Base-by-base conservation (phyloP, 2,113 vertebrate genomes). In the Pimephales promelas region DNA sequence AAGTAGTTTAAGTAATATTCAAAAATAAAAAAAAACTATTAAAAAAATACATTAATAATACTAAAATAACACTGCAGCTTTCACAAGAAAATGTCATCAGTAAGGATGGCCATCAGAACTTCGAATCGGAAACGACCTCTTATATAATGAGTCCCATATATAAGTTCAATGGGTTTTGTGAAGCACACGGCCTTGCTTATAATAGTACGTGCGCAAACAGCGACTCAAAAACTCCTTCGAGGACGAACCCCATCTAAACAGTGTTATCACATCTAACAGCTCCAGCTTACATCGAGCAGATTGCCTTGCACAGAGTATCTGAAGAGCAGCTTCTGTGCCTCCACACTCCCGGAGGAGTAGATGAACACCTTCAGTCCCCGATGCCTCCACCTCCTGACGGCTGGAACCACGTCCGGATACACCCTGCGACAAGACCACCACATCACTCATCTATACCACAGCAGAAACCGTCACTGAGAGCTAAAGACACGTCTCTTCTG, bases 261-360 rank as follows among this genome's bases (percentile, higher is more conserved):
- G 64, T 22, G 31, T 68, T 0, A 18, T 31, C 5, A 62, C 49
- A 18, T 26, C 11, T 26, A 61, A 24, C 9, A 22, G 22, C 36
- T 43, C 18, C 11, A 13, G 70, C 70, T 72, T 91, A 96, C 98
- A 86, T 97, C 95, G 91, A 97, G 92, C 72, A 99, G 94, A 80
- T 99, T 94, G 81, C 97, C 98, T 91, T 99, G 96, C 3, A 95
- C 95, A 20, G 97, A 99, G 86, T 97, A 94, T 71, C 95, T 93
- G 0, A 99, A 99, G 70, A 99, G 90, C 26, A 99, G 96, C 82
- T 98, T 99, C 93, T 99, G 98, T 2, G 98, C 97, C 88, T 99
- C 98, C 3, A 99, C 91, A 4, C 97, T 99, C 81, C 98, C 98
- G 14, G 97, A 98, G 2, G 98, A 99, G 92, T 98, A 99, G 87